Evolutionary conservation across 2,888 invertebrate species (phyloP).

Genomic region (Rhyacophila evoluta): DNA sequence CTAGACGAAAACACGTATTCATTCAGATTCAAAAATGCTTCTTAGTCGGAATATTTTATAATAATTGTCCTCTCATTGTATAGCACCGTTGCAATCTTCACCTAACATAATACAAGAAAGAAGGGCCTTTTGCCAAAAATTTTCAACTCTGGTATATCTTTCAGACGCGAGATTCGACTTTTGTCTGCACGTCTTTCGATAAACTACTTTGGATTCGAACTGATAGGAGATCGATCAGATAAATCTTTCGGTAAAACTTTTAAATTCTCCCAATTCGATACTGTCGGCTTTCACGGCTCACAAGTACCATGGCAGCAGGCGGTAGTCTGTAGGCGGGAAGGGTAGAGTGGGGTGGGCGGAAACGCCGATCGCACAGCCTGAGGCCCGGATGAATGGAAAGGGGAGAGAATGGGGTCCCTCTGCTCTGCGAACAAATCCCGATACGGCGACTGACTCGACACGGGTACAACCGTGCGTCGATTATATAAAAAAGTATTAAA

Average conservation of each 20-base stretch:
- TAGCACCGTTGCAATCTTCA: no score
- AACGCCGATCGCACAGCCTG: constrained; percentile 22
- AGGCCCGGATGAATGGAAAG: constrained; percentile 24
- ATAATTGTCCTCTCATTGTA: no score
- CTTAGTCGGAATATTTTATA: no score
- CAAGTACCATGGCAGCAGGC: background rate
- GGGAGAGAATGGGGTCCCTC: constrained; percentile 1
- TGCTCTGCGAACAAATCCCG: constrained; percentile 22
- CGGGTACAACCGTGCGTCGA: background rate
- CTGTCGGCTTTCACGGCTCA: constrained; percentile 19
- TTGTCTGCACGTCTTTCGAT: no score
- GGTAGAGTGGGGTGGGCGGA: constrained; percentile 14
- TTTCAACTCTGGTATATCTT: no score
- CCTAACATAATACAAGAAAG: no score
- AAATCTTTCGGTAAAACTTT: background rate
- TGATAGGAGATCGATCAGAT: background rate
- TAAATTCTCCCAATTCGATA: background rate
- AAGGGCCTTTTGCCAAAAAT: no score
- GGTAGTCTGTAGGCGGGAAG: constrained; percentile 1
- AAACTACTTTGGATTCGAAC: no score
- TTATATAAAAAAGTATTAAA: background rate
- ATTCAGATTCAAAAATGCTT: no score
- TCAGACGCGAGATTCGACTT: no score
- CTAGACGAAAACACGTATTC: no score
- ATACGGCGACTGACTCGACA: constrained; percentile 24